Base-by-base conservation (phyloP, 2,888 invertebrate genomes). In the Cantharis flavilabris region DNA sequence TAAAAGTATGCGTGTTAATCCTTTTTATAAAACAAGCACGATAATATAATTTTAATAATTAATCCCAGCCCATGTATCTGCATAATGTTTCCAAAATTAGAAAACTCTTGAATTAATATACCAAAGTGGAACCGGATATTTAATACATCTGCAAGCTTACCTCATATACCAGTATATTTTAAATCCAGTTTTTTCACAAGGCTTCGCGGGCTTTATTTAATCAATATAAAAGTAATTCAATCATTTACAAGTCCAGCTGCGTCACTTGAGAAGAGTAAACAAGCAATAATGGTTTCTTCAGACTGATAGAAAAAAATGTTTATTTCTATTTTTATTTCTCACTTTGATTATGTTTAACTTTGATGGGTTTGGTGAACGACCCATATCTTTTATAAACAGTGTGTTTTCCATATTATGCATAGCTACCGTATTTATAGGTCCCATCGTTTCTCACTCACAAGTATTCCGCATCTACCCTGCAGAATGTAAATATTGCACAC, bases 41-140 rank as follows among this genome's bases (percentile, higher is more conserved):
- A 33, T 33, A 33, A 33, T 33, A 33, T 33, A 33, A 33, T 33
- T 33, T 33, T 33, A 33, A 33, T 33, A 33, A 33, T 33, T 65
- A 65, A 65, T 10, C 23, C 23, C 23, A 23, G 65, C 23, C 13
- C 65, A 65, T 23, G 65, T 23, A 23, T 65, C 70, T 65, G 72
- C 49, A 69, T 73, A 76, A 70, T 73, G 71, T 62, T 28, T 74
- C 62, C 74, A 74, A 72, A 77, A 74, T 74, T 74, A 78, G 78
- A 72, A 70, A 72, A 78, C 78, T 69, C 75, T 77, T 75, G 77
- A 77, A 74, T 69, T 71, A 62, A 73, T 67, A 62, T 73, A 70
- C 71, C 70, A 62, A 76, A 76, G 76, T 76, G 76, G 76, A 76
- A 76, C 73, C 73, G 76, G 76, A 76, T 76, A 73, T 62, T 67